A percentile compares a stretch with the other conserved stretches of the same genome.
Evolutionary conservation across 2,888 invertebrate genomes (phyloP).

Genomic region (Drosophila kanekoi): DNA sequence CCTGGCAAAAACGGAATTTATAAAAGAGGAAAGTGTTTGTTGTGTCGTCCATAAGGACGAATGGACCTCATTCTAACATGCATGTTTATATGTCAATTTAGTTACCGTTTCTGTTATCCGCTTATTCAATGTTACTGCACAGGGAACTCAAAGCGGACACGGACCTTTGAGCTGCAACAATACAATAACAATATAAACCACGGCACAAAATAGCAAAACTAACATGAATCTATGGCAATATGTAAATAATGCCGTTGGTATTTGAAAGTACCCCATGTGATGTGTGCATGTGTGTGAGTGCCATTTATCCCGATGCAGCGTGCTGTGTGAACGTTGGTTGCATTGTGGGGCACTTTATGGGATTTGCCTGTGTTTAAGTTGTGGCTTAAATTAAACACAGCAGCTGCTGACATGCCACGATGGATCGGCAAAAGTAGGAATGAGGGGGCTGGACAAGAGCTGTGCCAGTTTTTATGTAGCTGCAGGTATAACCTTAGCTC

Average conservation of each 20-base stretch:
- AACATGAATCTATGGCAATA: constrained; percentile 52
- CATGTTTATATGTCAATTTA: constrained; percentile 54
- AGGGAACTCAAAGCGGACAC: constrained; percentile 8
- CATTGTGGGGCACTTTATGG: constrained; percentile 57
- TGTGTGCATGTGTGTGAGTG: constrained; percentile 35
- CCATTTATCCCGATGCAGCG: constrained; percentile 61
- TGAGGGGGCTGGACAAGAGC: background rate
- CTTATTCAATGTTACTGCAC: constrained; percentile 55
- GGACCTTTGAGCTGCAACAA: constrained; percentile 36
- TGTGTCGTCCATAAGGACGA: constrained; percentile 18
- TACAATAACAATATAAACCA: constrained; percentile 40
- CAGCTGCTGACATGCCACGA: constrained; percentile 74
- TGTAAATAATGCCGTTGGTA: constrained; percentile 70
- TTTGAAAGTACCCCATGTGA: constrained; percentile 40
- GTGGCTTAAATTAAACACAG: constrained; percentile 71
- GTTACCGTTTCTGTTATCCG: constrained; percentile 44
- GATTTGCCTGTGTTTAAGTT: constrained; percentile 71
- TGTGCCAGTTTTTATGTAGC: constrained; percentile 50
- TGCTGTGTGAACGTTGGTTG: constrained; percentile 44
- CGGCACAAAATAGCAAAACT: constrained; percentile 41
- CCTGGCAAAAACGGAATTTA: constrained; percentile 16
- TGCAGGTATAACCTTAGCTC: constrained; percentile 28
- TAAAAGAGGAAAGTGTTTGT: constrained; percentile 22
- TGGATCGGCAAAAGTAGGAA: constrained; percentile 46
- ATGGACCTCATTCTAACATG: constrained; percentile 1